Evolutionary conservation across 2,888 invertebrate species (phyloP).

Genomic region (Cylloceria caligata): DNA sequence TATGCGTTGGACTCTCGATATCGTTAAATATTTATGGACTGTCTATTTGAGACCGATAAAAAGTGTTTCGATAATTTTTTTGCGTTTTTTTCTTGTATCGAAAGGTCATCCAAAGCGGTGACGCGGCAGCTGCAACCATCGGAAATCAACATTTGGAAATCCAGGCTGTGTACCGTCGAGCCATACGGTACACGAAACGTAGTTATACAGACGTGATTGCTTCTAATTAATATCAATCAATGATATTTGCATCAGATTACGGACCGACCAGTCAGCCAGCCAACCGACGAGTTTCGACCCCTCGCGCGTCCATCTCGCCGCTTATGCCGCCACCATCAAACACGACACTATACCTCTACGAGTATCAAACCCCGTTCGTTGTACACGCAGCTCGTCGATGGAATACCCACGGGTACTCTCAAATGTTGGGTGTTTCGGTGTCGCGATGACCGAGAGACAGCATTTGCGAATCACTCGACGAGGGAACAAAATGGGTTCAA

Average conservation of each 20-base stretch:
- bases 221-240: slow-evolving; percentile 73
- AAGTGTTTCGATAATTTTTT: neutral
- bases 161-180: slow-evolving; percentile 10
- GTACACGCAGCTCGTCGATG: neutral
- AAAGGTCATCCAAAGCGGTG: neutral
- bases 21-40: slow-evolving; percentile 41
- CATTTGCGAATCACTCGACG: slow-evolving; percentile 66
- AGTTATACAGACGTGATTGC: slow-evolving; percentile 58
- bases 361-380: slow-evolving; percentile 28
- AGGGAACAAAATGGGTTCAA: slow-evolving; percentile 58
- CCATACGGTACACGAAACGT: slow-evolving; percentile 12
- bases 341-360: slow-evolving; percentile 17
- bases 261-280: slow-evolving; percentile 60
- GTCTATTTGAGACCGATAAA: slow-evolving; percentile 12
- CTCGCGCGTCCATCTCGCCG: slow-evolving; percentile 30
- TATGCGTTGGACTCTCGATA: neutral
- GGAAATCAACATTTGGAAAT: slow-evolving; percentile 34
- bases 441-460: slow-evolving; percentile 58
- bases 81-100: neutral
- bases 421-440: slow-evolving; percentile 30
- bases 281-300: slow-evolving; percentile 55
- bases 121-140: neutral
- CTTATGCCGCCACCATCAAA: slow-evolving; percentile 28
- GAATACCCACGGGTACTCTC: slow-evolving; percentile 25
- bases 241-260: slow-evolving; percentile 72